phyloP scores from a whole-genome alignment of 2,888 invertebrate species.

The Rhagophthalmus giganteus region DNA sequence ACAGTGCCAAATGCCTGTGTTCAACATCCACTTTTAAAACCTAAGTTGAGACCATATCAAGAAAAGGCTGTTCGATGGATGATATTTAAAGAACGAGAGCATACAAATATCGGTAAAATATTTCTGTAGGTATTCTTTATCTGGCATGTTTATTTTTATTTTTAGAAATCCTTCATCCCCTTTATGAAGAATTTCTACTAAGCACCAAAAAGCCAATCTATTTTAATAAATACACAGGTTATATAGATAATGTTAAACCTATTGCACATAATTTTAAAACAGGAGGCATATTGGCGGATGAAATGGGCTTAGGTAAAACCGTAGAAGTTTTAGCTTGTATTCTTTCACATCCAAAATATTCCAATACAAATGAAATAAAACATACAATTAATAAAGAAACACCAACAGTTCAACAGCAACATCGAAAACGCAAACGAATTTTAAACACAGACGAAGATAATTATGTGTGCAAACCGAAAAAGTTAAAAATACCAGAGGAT shows the following conservation, averaged over 20 bases:
- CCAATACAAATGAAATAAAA: background rate
- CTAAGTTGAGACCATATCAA: slow-evolving; percentile 67
- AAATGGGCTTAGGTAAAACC: slow-evolving; percentile 83
- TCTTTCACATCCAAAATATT: slow-evolving; percentile 48
- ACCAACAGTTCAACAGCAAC: slow-evolving; percentile 24
- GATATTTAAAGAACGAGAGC: slow-evolving; percentile 60
- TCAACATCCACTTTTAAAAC: slow-evolving; percentile 57
- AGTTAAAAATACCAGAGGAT: slow-evolving; percentile 37
- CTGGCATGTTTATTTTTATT: slow-evolving; percentile 31
- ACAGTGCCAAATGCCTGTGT: slow-evolving; percentile 32
- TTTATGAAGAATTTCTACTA: slow-evolving; percentile 43
- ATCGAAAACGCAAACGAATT: slow-evolving; percentile 24
- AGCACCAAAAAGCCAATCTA: slow-evolving; percentile 45
- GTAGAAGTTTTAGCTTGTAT: slow-evolving; percentile 73
- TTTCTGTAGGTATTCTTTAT: background rate
- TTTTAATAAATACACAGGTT: slow-evolving; percentile 56
- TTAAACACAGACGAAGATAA: slow-evolving; percentile 4
- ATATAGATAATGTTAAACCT: slow-evolving; percentile 52
- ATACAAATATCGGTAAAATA: slow-evolving; percentile 30
- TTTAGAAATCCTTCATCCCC: slow-evolving; percentile 48
- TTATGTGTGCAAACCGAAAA: slow-evolving; percentile 33
- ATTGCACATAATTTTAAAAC: slow-evolving; percentile 52
- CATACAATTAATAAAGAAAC: slow-evolving; percentile 1
- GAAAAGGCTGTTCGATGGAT: slow-evolving; percentile 70
- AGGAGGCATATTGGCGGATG: slow-evolving; percentile 77